Evolutionary conservation across 2,797 vertebrate genomes (phyloP).

Genomic region (Silurus aristotelis): DNA sequence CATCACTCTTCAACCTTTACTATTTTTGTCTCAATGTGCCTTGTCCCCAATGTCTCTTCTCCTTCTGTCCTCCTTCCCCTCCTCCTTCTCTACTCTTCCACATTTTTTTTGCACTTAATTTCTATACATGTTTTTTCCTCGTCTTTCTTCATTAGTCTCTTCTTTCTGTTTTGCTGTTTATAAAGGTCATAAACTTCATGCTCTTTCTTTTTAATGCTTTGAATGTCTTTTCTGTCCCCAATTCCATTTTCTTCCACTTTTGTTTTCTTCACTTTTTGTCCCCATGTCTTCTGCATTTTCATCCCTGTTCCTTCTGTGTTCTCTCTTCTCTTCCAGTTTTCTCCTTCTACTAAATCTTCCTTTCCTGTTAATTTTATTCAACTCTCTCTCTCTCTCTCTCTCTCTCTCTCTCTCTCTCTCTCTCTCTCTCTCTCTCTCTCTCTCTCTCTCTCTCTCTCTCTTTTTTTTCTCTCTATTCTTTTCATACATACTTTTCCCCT

Average conservation of each 20-base stretch:
- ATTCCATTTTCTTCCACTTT: neutral
- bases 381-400: neutral
- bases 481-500: neutral
- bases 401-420: neutral
- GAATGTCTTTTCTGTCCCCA: neutral
- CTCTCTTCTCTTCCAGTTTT: neutral
- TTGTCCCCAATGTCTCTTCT: neutral
- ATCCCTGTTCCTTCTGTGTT: neutral
- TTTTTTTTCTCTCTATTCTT: neutral
- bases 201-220: neutral
- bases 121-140: neutral
- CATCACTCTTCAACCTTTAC: neutral
- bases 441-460: neutral
- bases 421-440: neutral
- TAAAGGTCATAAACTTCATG: neutral
- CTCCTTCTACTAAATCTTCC: neutral
- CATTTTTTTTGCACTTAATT: neutral
- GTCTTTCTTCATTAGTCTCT: neutral
- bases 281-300: neutral
- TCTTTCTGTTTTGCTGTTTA: neutral
- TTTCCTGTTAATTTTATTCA: neutral
- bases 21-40: constrained; percentile 10
- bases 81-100: neutral
- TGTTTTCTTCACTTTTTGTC: neutral
- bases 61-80: neutral